Base-by-base conservation (phyloP, 2,888 invertebrate species). In the Rotaria socialis region DNA sequence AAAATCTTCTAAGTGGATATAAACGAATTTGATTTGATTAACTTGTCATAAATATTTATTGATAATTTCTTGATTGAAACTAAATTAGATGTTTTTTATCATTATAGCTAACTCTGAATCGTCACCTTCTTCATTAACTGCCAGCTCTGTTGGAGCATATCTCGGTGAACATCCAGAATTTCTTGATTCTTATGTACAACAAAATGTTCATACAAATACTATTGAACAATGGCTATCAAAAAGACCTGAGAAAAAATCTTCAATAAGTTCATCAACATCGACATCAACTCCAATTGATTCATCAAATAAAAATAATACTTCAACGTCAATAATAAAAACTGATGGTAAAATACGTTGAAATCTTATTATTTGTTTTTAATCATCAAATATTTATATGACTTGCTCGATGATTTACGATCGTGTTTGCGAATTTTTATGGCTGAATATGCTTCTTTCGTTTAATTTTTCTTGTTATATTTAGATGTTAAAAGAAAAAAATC, bases 161-260 rank as follows among this genome's bases (percentile, higher is more conserved):
- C 88, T 94, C 85, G 92, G 93, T 85, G 92, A 92, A 0, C 93
- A 94, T 90, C 93, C 93, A 1, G 93, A 93, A 19, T 94, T 94
- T 89, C 91, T 94, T 88, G 94, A 94, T 88, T 91, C 92, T 2
- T 94, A 93, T 89, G 92, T 94, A 16, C 91, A 93, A 89, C 92
- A 94, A 43, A 93, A 93, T 87, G 92, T 94, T 27, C 93, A 93
- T 85, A 89, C 93, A 86, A 93, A 94, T 87, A 93, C 93, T 85
- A 89, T 94, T 85, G 94, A 94, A 90, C 91, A 93, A 86, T 94
- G 94, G 94, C 92, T 94, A 24, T 2, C 24, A 19, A 80, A n/a
- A 47, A 47, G 24, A 6, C 67, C 67, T 27, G 6, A 35, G 19
- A 67, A 67, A 41, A 27, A 19, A 35, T 60, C 27, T n/a, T 60